Evolutionary conservation across 1,140 invertebrate species (phyloP), one percentile per base, ranked within the genome.

Genomic region (Drosophila jambulina): DNA sequence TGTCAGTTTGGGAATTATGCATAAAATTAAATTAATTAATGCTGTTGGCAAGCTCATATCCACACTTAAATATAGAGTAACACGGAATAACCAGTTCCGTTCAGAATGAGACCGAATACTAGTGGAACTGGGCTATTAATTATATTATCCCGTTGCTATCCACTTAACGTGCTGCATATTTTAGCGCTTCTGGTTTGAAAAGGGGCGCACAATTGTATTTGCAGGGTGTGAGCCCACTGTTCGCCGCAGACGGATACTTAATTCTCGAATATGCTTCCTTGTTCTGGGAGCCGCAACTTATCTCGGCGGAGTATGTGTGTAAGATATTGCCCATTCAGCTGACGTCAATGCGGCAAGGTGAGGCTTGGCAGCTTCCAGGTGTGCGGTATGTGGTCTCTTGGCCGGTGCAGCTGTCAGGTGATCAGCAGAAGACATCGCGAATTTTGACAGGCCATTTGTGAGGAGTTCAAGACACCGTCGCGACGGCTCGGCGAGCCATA

Each of bases 251-350:
- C 32, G 38, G 51, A 54, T 45, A 43, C 54, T 60, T 42, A 42
- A 48, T 75, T 87, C 69, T 82, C 53, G 70, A 59, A 69, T 46
- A 58, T 67, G 72, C 85, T 87, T 90, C 85, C 84, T 87, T 70
- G 80, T 87, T 84, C 77, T 77, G 60, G 53, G 46, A 48, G 19
- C n/a, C 23, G 63, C 46, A 12, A 19, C 17, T 40, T 34, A 25
- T 58, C 32, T 42, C n/a, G 25, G 27, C 43, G 45, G 36, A 71
- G 40, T 59, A 27, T 49, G 32, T 23, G 19, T 36, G 69, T 70
- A 49, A 70, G 43, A 58, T 36, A 48, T 34, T 27, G 68, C 19
- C 34, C n/a, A 69, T 40, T 69, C 12, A 23, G 40, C n/a, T 79
- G 67, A 78, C 75, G 75, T 78, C 71, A 75, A 62, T 54, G 69